Conservation (phyloP, 2,888 invertebrate genomes). For the Carabus problematicus region DNA sequence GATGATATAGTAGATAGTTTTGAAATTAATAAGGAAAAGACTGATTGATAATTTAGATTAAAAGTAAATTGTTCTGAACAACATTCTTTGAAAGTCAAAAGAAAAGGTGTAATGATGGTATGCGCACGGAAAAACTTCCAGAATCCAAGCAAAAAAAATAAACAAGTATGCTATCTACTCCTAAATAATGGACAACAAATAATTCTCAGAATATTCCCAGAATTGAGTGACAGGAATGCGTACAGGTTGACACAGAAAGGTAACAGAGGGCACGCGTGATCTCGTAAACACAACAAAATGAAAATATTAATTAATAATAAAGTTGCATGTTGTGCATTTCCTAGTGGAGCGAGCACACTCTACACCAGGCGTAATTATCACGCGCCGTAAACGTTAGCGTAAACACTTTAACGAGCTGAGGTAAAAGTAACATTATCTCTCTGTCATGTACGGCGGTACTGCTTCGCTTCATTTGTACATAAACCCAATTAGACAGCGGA, state of each 20-base stretch:
- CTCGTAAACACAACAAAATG: conserved; percentile 15
- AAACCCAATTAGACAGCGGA: conserved; percentile 31
- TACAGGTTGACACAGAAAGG: too few species aligned
- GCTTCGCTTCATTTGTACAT: conserved; percentile 18
- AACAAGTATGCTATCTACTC: too few species aligned
- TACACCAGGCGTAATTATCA: conserved; percentile 30
- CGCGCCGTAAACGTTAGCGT: conserved; percentile 19
- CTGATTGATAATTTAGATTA: conserved; percentile 20
- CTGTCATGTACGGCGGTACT: background rate
- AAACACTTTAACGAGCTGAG: conserved; percentile 33
- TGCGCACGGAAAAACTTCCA: too few species aligned
- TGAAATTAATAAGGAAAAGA: conserved; percentile 7
- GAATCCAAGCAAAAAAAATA: too few species aligned
- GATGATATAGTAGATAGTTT: background rate
- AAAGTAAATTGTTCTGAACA: conserved; percentile 6
- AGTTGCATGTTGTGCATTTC: conserved; percentile 32
- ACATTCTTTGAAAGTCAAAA: conserved; percentile 4
- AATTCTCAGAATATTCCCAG: too few species aligned
- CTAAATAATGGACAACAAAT: too few species aligned
- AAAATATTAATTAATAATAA: conserved; percentile 42
- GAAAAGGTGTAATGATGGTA: too few species aligned
- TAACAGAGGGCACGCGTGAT: too few species aligned
- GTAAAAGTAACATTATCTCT: conserved; percentile 21
- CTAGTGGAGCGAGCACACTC: conserved; percentile 11
- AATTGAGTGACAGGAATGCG: too few species aligned